Evolutionary conservation across 2,888 invertebrate species (phyloP), one percentile per base, ranked within the genome.

Genomic region (Mantis religiosa): DNA sequence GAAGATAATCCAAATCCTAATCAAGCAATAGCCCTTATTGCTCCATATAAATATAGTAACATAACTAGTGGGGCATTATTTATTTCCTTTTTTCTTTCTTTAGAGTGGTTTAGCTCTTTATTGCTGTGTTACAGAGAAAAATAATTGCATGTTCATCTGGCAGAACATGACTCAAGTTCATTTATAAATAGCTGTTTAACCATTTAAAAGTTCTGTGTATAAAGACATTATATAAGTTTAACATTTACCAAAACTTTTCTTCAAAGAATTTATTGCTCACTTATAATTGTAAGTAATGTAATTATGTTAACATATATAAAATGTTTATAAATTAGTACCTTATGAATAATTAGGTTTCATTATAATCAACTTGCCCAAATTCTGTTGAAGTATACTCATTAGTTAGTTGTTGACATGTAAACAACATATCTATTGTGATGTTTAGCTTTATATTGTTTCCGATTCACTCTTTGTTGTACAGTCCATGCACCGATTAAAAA

Each of bases 301-400:
- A 87, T 87, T 87, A 87, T 87, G 87, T 87, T 87, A 87, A 87
- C 87, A 87, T 25, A 81, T 84, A 84, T 34, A 82, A 82, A 87
- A 82, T 82, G 82, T 87, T 87, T 82, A 41, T 87, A 87, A 87
- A 71, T 87, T 87, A 81, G 28, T 30, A 84, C 41, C 41, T 41
- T 41, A 41, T 12, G 41, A 41, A 71, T 71, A 71, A 71, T 84
- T 85, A 54, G 41, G 85, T 87, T 71, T 28, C 81, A 1, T 87
- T 34, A 15, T 34, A 15, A 87, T 82, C 71, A 87, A 82, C 34
- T 34, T n/a, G 30, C 15, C 87, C 87, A 82, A 71, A 54, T 34
- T 87, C 9, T 87, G 54, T 82, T 87, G 87, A 82, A 28, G 41
- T 87, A 41, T 87, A 87, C 30, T 87, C 87, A 87, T 82, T 41